These are phyloP conservation scores for Ptychoptera albimana DNA, from an alignment of 2,888 invertebrate genomes.

Conservation along the genomic window DNA sequence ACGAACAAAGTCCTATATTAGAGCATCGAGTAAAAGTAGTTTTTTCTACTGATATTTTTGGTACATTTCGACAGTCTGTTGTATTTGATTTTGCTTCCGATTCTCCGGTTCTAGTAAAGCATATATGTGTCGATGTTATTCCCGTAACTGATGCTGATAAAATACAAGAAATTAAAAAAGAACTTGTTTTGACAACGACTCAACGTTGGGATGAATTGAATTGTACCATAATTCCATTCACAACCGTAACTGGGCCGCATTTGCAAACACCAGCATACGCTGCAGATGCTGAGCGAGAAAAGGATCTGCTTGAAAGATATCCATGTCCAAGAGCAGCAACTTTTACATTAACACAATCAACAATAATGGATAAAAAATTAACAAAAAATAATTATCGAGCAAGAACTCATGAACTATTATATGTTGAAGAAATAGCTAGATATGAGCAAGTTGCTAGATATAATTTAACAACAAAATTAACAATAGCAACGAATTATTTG, in stretches of 20 bases:
- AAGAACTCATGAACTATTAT: conserved; percentile 58
- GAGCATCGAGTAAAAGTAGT: conserved; percentile 36
- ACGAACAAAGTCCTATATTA: conserved; percentile 16
- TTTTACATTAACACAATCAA: conserved; percentile 49
- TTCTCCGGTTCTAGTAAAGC: conserved; percentile 41
- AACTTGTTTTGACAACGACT: conserved; percentile 42
- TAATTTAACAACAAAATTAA: conserved; percentile 46
- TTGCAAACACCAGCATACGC: conserved; percentile 31
- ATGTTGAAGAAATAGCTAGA: conserved; percentile 63
- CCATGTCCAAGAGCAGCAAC: conserved; percentile 48
- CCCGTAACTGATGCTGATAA: conserved; percentile 48
- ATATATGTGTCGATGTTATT: conserved; percentile 60
- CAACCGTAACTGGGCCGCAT: conserved; percentile 37
- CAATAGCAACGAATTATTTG: conserved; percentile 48
- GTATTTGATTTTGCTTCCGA: conserved; percentile 57
- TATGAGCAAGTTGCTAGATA: conserved; percentile 49
- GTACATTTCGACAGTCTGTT: conserved; percentile 59
- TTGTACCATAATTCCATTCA: conserved; percentile 35
- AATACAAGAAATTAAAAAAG: conserved; percentile 45
- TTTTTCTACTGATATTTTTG: conserved; percentile 56
- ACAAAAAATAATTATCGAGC: conserved; percentile 54
- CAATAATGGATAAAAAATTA: conserved; percentile 42
- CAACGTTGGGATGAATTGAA: conserved; percentile 44
- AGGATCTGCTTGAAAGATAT: conserved; percentile 40
- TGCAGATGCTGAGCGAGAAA: conserved; percentile 34